Conservation (phyloP, 1,140 invertebrate genomes). For the Caligus rogercresseyi region DNA sequence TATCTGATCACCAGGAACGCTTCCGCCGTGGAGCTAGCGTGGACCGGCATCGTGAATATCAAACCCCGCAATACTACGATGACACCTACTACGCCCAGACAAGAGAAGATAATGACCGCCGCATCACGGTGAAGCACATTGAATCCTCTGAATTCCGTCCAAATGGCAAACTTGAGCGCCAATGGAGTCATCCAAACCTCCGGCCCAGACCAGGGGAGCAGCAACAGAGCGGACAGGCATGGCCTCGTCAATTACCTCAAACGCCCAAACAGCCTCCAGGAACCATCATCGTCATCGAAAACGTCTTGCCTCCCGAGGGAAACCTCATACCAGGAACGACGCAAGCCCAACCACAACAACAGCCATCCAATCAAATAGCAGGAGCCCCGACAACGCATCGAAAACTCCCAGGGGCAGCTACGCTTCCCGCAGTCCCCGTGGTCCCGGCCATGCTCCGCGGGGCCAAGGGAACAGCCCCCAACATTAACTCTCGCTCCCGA, state of each 20-base stretch:
- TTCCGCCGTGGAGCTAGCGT: constrained; percentile 6
- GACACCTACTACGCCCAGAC: constrained; percentile 14
- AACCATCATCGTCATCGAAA: constrained; percentile 16
- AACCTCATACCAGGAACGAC: neutral
- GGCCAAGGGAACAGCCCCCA: neutral
- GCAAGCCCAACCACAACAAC: neutral
- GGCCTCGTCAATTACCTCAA: constrained; percentile 4
- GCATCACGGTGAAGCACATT: constrained; percentile 13
- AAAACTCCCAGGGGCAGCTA: neutral
- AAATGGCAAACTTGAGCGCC: constrained; percentile 12
- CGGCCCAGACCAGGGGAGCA: constrained; percentile 5
- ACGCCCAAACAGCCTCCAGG: constrained; percentile 13
- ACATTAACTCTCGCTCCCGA: neutral
- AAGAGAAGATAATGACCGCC: constrained; percentile 1
- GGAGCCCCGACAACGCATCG: neutral
- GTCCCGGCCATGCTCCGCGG: neutral
- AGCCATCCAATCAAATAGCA: neutral
- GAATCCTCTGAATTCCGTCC: neutral
- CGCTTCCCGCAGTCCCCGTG: constrained; percentile 1
- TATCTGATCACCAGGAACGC: neutral
- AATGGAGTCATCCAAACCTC: constrained; percentile 17
- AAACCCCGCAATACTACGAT: constrained; percentile 18
- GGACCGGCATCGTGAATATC: constrained; percentile 17
- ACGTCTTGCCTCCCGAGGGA: neutral
- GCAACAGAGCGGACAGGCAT: neutral